A percentile compares a stretch with the other conserved stretches of the same genome.
These are phyloP conservation scores for Clepsis dumicolana DNA, from an alignment of 2,888 invertebrate genomes.

Conservation along the genomic window DNA sequence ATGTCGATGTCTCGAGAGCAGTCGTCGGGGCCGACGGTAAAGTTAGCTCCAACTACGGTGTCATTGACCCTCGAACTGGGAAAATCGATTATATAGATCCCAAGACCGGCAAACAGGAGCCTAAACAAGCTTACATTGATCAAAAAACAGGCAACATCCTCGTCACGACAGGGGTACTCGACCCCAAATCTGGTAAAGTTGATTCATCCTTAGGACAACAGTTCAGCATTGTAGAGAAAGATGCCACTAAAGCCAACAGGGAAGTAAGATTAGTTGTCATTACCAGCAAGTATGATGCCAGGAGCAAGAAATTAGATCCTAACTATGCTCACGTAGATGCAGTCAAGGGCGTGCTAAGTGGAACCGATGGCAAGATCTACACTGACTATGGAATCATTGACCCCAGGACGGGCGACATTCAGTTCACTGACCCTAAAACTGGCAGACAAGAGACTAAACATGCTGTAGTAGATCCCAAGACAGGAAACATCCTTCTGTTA, in stretches of 20 bases:
- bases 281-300: slow-evolving; percentile 87
- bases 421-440: slow-evolving; percentile 74
- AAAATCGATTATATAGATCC: slow-evolving; percentile 88
- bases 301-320: slow-evolving; percentile 81
- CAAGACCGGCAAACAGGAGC: slow-evolving; percentile 88
- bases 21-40: slow-evolving; percentile 84
- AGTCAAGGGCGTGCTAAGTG: slow-evolving; percentile 79
- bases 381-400: slow-evolving; percentile 88
- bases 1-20: slow-evolving; percentile 87
- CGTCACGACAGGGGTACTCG: slow-evolving; percentile 87
- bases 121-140: slow-evolving; percentile 89
- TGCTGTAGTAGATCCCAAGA: slow-evolving; percentile 81
- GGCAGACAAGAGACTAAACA: slow-evolving; percentile 77
- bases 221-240: slow-evolving; percentile 88
- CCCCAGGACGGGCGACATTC: slow-evolving; percentile 85
- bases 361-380: slow-evolving; percentile 88
- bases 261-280: slow-evolving; percentile 86
- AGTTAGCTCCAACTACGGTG: slow-evolving; percentile 88
- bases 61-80: slow-evolving; percentile 88
- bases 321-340: slow-evolving; percentile 82
- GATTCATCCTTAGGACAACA: slow-evolving; percentile 89
- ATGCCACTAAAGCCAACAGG: slow-evolving; percentile 88
- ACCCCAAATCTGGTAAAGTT: slow-evolving; percentile 88
- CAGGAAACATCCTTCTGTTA: slow-evolving; percentile 81
- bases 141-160: slow-evolving; percentile 89